Evolutionary conservation across 2,888 invertebrate genomes (phyloP), one percentile per base, ranked within the genome.

Genomic region (Sisyra nigra): DNA sequence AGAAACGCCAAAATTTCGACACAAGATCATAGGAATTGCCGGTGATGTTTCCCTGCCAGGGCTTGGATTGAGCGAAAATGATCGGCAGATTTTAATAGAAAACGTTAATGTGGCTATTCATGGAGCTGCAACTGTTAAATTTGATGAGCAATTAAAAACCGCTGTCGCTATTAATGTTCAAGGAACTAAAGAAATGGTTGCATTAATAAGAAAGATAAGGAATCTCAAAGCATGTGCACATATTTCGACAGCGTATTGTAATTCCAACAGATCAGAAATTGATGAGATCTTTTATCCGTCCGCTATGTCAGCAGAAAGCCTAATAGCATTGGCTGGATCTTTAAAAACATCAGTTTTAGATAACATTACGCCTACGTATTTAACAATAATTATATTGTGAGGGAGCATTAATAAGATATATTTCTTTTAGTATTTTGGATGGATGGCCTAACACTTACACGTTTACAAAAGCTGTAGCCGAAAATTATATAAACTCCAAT

Each of bases 401-500:
- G 24, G 3, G 24, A 5, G 5, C 24, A 24, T n/a, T n/a, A n/a
- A n/a, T n/a, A n/a, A n/a, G n/a, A n/a, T n/a, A n/a, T n/a, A n/a
- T n/a, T n/a, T n/a, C n/a, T 61, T 61, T 4, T 56, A 80, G 80
- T 29, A 55, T 81, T 10, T 54, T 83, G 32, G 76, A 74, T n/a
- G 66, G 69, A 31, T 80, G 82, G 57, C 93, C 92, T 0, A 93
- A 93, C 55, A 91, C 91, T 0, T 94, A 93, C 57, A 82, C 89
- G 2, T 85, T 80, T 57, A 92, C 93, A 0, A 94, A 94, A 63
- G 87, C 88, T 1, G 64, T 92, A 1, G 88, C 88, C 0, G 93
- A 93, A 57, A 74, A 80, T 47, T 67, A 83, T 1, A 68, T 92
- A 1, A 62, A 72, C 40, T 69, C 68, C 42, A 73, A 79, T 52